phyloP scores from a whole-genome alignment of 2,797 vertebrate species.

The Psittacula derbiana region DNA sequence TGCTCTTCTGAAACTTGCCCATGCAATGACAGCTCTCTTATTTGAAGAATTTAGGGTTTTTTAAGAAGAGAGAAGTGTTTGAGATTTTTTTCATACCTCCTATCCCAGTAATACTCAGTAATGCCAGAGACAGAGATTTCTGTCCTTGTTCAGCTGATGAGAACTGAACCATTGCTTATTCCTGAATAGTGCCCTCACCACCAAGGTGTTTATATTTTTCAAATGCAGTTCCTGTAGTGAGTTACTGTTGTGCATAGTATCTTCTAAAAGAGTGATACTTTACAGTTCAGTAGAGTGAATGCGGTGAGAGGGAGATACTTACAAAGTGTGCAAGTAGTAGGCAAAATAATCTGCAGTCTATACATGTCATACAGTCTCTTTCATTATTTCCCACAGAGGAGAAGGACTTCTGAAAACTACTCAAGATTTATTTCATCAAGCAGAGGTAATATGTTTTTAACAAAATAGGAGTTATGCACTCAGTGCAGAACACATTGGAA shows the following conservation, averaged over 20 bases:
- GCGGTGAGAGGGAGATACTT: neutral
- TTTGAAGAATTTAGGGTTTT: neutral
- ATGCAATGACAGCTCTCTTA: neutral
- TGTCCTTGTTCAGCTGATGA: neutral
- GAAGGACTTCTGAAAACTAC: slow-evolving; percentile 96
- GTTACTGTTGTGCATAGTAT: neutral
- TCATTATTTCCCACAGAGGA: slow-evolving; percentile 80
- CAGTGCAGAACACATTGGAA: neutral
- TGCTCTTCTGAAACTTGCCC: neutral
- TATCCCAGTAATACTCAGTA: neutral
- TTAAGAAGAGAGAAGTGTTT: neutral
- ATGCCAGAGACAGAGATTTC: neutral
- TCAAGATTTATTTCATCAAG: slow-evolving; percentile 94
- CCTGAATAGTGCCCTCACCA: neutral
- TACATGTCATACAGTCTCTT: neutral
- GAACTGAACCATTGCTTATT: neutral
- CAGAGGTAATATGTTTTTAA: slow-evolving; percentile 83
- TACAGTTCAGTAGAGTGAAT: neutral
- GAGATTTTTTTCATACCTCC: neutral
- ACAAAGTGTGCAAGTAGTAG: neutral
- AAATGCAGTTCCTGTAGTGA: neutral
- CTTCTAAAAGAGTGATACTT: neutral
- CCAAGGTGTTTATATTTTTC: neutral
- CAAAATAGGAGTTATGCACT: neutral
- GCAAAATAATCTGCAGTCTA: neutral